Evolutionary conservation across 2,113 vertebrate genomes (phyloP).

Genomic region (Vulpes lagopus): DNA sequence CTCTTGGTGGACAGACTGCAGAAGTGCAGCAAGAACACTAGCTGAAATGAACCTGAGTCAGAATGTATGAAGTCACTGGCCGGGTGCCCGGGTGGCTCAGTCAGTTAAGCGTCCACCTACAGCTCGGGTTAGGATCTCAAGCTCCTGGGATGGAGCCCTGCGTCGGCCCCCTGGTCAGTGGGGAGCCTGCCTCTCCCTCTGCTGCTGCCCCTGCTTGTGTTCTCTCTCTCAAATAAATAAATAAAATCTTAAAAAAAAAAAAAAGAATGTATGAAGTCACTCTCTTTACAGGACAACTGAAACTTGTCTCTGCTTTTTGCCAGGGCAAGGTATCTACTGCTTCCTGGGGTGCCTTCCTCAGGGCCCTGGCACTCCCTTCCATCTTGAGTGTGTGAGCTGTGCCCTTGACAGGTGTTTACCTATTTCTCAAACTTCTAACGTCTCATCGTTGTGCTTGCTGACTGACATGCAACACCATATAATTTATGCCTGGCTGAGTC

Average conservation of each 20-base stretch:
- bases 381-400: background rate
- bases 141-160: no score
- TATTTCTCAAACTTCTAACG: background rate
- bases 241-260: no score
- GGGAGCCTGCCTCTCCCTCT: no score
- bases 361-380: background rate
- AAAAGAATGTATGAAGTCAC: background rate
- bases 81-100: no score
- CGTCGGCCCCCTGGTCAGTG: no score
- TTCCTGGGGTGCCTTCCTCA: background rate
- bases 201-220: no score
- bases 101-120: no score
- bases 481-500: slow-evolving; percentile 60
- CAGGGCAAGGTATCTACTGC: background rate
- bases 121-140: no score
- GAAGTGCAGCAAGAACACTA: background rate
- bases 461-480: slow-evolving; percentile 31
- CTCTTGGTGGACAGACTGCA: background rate
- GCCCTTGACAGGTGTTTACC: background rate
- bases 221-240: no score
- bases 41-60: background rate
- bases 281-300: background rate
- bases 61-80: background rate
- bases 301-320: background rate
- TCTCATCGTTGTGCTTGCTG: slow-evolving; percentile 11